Base-by-base conservation (phyloP, 2,888 invertebrate genomes). In the Zhengitettix transpicula region DNA sequence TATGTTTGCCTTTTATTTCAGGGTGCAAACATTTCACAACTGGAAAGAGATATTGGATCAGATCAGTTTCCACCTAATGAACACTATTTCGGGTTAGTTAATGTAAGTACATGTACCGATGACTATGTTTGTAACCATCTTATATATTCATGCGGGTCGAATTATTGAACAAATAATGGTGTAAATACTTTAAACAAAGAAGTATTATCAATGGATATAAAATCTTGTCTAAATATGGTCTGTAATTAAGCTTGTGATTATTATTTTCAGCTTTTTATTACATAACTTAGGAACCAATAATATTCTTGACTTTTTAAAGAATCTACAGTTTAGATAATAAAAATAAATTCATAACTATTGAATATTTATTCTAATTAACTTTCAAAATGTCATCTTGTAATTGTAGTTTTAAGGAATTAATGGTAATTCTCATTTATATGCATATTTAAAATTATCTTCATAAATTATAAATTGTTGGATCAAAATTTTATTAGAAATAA, bases 21-120 rank as follows among this genome's bases (percentile, higher is more conserved):
- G 98, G 98, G 98, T 80, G 93, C 96, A 76, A 98, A 96, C 83
- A 92, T 97, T 77, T 98, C 97, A 70, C 97, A 98, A 77, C 78
- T 99, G 76, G 99, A 99, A 82, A 89, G 94, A 80, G 98, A 99
- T 81, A 97, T 99, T 73, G 98, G 97, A 71, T 86, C 94, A 69
- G 98, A 98, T 78, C 92, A 95, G 74, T 93, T 98, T 77, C 96
- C 97, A 70, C 89, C 93, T 65, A 99, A 98, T 76, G 99, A 99
- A 74, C 97, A 97, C 76, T 99, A 96, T 76, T 99, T 99, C 81
- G 99, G 99, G 72, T 83, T 99, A 76, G 97, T 99, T 66, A 99
- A 99, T 82, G 95, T 96, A 79, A 85, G 89, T 82, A 67, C 61
- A 58, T 8, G 51, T 47, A 14, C n/a, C 47, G n/a, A 12, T 8